These are phyloP conservation scores for Lysandra coridon DNA, from an alignment of 2,888 invertebrate genomes.

Conservation along the genomic window DNA sequence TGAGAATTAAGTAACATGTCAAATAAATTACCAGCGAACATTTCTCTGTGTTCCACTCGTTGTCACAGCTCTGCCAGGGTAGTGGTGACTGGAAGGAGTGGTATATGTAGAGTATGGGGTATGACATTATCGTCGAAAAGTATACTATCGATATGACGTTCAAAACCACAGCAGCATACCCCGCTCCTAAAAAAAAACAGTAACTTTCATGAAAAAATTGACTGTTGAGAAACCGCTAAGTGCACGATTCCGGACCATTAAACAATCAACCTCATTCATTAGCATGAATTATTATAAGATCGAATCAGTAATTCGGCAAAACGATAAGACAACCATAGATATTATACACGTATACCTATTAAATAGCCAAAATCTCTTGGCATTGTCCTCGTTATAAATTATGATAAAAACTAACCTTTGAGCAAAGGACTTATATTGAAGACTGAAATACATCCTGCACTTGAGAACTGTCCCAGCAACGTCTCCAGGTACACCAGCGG, in stretches of 20 bases:
- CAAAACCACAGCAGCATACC: slow-evolving; percentile 89
- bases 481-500: slow-evolving; percentile 94
- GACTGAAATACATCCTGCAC: slow-evolving; percentile 89
- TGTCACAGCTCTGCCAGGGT: slow-evolving; percentile 89
- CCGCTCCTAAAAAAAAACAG: slow-evolving; percentile 83
- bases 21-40: slow-evolving; percentile 81
- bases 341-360: background rate
- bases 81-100: slow-evolving; percentile 84
- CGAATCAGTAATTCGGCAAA: too few species aligned
- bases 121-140: slow-evolving; percentile 92
- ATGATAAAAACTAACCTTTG: slow-evolving; percentile 83
- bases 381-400: background rate
- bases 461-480: slow-evolving; percentile 91
- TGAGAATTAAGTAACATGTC: too few species aligned
- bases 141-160: slow-evolving; percentile 91
- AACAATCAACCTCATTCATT: too few species aligned
- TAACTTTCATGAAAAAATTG: background rate
- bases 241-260: too few species aligned
- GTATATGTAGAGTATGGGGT: slow-evolving; percentile 90
- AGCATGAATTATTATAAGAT: too few species aligned
- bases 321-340: too few species aligned
- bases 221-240: too few species aligned
- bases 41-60: slow-evolving; percentile 90
- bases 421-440: slow-evolving; percentile 91
- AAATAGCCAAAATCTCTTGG: slow-evolving; percentile 12